Evolutionary conservation across 2,888 invertebrate genomes (phyloP).

Genomic region (Allophyes oxyacanthae): DNA sequence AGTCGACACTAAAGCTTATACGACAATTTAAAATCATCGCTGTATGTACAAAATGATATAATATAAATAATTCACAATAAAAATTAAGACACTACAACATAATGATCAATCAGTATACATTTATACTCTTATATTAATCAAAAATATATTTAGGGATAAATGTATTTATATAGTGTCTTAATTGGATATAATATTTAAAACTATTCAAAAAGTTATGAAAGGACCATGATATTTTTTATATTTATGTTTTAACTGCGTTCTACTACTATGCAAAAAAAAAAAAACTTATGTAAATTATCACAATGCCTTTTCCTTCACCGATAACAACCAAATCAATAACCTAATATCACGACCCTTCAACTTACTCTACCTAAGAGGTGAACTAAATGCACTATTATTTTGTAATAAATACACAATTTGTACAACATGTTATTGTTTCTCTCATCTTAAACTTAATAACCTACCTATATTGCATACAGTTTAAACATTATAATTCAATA

Average conservation of each 20-base stretch:
- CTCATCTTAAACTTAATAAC: conserved; percentile 41
- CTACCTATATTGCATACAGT: conserved; percentile 27
- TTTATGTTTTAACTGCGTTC: neutral
- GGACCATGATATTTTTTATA: conserved; percentile 21
- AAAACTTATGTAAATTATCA: conserved; percentile 31
- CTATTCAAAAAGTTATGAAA: conserved; percentile 11
- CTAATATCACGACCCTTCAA: conserved; percentile 47
- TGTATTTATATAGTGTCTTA: conserved; percentile 9
- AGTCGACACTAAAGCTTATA: too few species aligned
- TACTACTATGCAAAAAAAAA: too few species aligned
- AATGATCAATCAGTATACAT: too few species aligned
- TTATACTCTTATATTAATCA: too few species aligned
- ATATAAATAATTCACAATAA: too few species aligned
- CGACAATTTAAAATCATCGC: too few species aligned
- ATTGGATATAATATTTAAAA: conserved; percentile 3
- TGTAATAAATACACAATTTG: conserved; percentile 55
- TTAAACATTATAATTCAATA: conserved; percentile 18
- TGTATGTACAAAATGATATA: neutral
- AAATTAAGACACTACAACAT: too few species aligned
- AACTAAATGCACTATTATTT: conserved; percentile 56
- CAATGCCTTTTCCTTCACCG: conserved; percentile 32
- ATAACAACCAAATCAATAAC: conserved; percentile 41
- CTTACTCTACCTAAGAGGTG: conserved; percentile 38
- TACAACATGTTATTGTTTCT: conserved; percentile 48
- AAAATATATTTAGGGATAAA: too few species aligned